phyloP scores from a whole-genome alignment of 2,797 vertebrate species.

The Eidolon dupreanum region DNA sequence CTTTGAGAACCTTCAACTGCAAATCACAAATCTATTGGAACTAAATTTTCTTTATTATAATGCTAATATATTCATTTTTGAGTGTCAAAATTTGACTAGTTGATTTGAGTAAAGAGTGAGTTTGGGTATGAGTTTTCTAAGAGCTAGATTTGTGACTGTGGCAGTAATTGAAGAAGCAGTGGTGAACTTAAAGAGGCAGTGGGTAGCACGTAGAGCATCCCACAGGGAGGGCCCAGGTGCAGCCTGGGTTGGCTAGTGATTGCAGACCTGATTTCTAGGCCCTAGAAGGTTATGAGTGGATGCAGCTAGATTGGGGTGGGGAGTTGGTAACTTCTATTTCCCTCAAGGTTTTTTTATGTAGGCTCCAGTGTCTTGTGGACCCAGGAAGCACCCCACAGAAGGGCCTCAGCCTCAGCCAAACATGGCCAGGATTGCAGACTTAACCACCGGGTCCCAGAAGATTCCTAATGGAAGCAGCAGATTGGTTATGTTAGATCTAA shows the following conservation, averaged over 20 bases:
- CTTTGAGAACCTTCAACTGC: slow-evolving; percentile 64
- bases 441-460: not conserved
- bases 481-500: not conserved
- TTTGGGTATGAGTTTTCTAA: slow-evolving; percentile 3
- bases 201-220: not conserved
- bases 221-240: not conserved
- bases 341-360: not conserved
- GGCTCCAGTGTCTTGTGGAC: not conserved
- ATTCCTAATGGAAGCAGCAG: not conserved
- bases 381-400: not conserved
- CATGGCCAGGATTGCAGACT: not conserved
- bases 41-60: slow-evolving; percentile 44
- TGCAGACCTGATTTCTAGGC: not conserved
- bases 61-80: not conserved
- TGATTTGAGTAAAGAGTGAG: not conserved
- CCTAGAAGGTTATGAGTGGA: not conserved
- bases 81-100: slow-evolving; percentile 28
- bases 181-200: not conserved
- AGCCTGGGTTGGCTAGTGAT: not conserved
- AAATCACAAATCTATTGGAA: slow-evolving; percentile 35
- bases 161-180: not conserved
- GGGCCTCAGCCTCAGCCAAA: not conserved
- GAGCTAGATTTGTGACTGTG: not conserved
- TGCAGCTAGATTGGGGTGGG: not conserved
- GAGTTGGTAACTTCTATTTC: not conserved